phyloP scores from a whole-genome alignment of 64 coral and sea anemone species.

The Dendronephthya gigantea region DNA sequence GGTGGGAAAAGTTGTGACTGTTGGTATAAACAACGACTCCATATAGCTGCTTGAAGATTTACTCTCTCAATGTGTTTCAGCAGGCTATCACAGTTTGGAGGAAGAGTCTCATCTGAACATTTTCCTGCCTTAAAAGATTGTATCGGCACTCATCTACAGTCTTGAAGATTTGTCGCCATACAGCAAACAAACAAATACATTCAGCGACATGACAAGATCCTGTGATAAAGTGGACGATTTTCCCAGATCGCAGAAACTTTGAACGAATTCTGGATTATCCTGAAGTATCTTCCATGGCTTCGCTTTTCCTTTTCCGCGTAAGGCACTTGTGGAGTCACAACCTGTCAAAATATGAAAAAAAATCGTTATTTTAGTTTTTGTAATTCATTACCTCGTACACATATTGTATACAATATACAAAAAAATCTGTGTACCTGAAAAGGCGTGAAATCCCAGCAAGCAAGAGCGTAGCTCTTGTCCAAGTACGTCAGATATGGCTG shows the following conservation, averaged over 20 bases:
- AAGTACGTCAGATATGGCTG: too few species aligned
- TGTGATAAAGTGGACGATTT: not conserved
- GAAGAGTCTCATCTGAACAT: too few species aligned
- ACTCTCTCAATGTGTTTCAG: too few species aligned
- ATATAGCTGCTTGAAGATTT: too few species aligned
- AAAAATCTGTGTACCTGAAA: too few species aligned
- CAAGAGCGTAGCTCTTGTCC: too few species aligned
- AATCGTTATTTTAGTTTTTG: constrained; percentile 22
- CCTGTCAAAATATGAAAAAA: constrained; percentile 36
- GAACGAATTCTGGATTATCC: not conserved
- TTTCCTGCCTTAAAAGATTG: too few species aligned
- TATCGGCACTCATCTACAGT: constrained; percentile 37
- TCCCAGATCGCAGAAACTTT: constrained; percentile 7
- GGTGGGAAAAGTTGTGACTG: too few species aligned
- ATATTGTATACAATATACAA: constrained; percentile 25
- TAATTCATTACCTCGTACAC: constrained; percentile 26
- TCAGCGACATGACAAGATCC: constrained; percentile 19
- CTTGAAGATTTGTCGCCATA: constrained; percentile 36
- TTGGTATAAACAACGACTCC: too few species aligned
- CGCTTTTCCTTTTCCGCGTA: constrained; percentile 21
- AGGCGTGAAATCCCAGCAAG: too few species aligned
- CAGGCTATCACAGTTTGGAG: too few species aligned
- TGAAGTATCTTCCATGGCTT: constrained; percentile 1
- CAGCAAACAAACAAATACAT: constrained; percentile 45
- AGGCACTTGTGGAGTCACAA: too few species aligned